Evolutionary conservation across 2,113 vertebrate genomes (phyloP).

Genomic region (Pantherophis guttatus): DNA sequence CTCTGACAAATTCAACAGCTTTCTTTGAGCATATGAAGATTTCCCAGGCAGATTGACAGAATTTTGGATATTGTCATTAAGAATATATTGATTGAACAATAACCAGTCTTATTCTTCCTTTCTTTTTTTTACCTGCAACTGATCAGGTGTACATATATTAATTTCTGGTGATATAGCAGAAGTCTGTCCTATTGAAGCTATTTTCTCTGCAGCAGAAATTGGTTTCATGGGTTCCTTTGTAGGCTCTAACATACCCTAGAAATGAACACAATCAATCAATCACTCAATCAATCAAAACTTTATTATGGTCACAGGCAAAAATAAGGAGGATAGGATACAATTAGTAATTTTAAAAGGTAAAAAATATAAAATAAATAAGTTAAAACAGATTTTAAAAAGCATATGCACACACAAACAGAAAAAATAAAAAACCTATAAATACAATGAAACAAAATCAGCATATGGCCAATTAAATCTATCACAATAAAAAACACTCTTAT

Average conservation of each 20-base stretch:
- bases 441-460: background rate
- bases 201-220: conserved; percentile 80
- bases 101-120: background rate
- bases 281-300: background rate
- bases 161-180: conserved; percentile 74
- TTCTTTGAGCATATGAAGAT: background rate
- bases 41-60: background rate
- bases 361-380: background rate
- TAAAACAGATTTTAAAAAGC: background rate
- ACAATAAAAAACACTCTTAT: background rate
- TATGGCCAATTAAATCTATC: background rate
- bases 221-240: conserved; percentile 90
- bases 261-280: conserved; percentile 23
- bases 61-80: background rate
- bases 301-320: background rate
- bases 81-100: background rate
- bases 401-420: background rate
- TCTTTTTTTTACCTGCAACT: conserved; percentile 80
- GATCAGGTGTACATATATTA: conserved; percentile 76
- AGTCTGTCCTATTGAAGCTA: conserved; percentile 86
- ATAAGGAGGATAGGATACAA: background rate
- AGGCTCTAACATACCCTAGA: conserved; percentile 88
- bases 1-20: background rate
- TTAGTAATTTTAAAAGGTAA: background rate
- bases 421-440: background rate